These are phyloP conservation scores for Biston betularia DNA, from an alignment of 2,888 invertebrate species.

Conservation along the genomic window DNA sequence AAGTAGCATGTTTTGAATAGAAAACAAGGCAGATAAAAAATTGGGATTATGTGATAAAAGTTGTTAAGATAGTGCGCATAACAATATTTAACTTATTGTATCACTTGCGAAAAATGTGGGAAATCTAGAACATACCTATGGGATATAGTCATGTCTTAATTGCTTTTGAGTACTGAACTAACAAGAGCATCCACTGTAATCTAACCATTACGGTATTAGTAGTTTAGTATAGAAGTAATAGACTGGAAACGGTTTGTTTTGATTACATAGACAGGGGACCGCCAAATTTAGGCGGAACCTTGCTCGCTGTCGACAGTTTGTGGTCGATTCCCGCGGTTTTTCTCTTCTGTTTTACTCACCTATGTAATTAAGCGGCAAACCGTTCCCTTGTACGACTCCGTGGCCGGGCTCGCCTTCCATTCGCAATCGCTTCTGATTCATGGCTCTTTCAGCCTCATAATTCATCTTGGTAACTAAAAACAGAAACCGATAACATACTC, in stretches of 20 bases:
- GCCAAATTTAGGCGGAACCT: conserved; percentile 22
- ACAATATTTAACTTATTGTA: too few relatives aligned
- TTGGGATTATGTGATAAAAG: too few relatives aligned
- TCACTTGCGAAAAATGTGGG: too few relatives aligned
- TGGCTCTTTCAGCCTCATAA: conserved; percentile 84
- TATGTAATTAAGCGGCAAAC: conserved; percentile 83
- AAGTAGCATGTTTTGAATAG: too few relatives aligned
- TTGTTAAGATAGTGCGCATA: too few relatives aligned
- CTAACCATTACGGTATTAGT: neutral
- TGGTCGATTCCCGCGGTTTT: conserved; percentile 49
- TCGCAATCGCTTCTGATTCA: conserved; percentile 84
- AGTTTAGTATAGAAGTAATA: neutral
- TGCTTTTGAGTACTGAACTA: neutral
- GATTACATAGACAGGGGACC: conserved; percentile 23
- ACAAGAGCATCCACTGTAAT: neutral
- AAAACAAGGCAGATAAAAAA: too few relatives aligned
- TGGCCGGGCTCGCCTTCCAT: conserved; percentile 85
- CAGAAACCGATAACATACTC: conserved; percentile 60
- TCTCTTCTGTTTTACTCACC: conserved; percentile 58
- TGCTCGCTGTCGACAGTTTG: conserved; percentile 15
- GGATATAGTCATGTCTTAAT: too few relatives aligned
- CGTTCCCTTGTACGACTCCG: conserved; percentile 83
- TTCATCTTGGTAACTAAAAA: conserved; percentile 83
- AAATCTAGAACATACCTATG: too few relatives aligned
- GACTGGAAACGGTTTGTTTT: conserved; percentile 35